phyloP scores from a whole-genome alignment of 2,113 vertebrate genomes.

The Gobiocypris rarus region DNA sequence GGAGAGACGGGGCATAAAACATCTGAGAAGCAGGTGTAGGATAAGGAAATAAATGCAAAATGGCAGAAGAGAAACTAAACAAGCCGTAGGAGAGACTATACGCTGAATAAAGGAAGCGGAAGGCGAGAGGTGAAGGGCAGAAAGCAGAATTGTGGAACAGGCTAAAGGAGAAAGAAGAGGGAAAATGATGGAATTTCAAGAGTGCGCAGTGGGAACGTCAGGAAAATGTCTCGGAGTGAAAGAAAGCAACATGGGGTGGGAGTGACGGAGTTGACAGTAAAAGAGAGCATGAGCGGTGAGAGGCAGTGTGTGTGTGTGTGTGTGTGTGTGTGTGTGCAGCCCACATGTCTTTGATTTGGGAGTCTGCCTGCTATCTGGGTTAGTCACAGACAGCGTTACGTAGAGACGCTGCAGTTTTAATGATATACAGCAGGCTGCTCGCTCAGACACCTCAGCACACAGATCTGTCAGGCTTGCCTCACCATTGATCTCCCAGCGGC shows the following conservation, averaged over 20 bases:
- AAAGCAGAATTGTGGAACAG: not conserved
- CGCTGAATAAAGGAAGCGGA: not conserved
- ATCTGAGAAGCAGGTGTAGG: slow-evolving; percentile 45
- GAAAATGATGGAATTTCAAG: slow-evolving; percentile 51
- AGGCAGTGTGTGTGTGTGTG: slow-evolving; percentile 43
- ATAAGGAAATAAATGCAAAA: not conserved
- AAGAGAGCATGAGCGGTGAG: not conserved
- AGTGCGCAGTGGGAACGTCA: slow-evolving; percentile 15
- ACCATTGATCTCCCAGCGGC: slow-evolving; percentile 59
- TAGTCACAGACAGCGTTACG: slow-evolving; percentile 58
- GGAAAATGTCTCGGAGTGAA: slow-evolving; percentile 29
- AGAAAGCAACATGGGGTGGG: slow-evolving; percentile 30
- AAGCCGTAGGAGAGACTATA: not conserved
- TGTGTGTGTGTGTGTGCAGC: slow-evolving; percentile 34
- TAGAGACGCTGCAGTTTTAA: slow-evolving; percentile 57
- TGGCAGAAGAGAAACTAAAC: slow-evolving; percentile 21
- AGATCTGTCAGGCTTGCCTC: slow-evolving; percentile 62
- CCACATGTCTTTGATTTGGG: slow-evolving; percentile 63
- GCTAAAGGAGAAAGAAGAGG: slow-evolving; percentile 25
- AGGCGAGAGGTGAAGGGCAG: slow-evolving; percentile 55
- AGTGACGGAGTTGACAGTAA: slow-evolving; percentile 38
- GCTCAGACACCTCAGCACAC: slow-evolving; percentile 62
- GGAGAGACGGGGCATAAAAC: not conserved
- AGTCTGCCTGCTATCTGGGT: slow-evolving; percentile 63
- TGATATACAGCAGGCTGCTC: slow-evolving; percentile 66